Conservation (phyloP, 2,113 vertebrate species). For the Scatophagus argus region DNA sequence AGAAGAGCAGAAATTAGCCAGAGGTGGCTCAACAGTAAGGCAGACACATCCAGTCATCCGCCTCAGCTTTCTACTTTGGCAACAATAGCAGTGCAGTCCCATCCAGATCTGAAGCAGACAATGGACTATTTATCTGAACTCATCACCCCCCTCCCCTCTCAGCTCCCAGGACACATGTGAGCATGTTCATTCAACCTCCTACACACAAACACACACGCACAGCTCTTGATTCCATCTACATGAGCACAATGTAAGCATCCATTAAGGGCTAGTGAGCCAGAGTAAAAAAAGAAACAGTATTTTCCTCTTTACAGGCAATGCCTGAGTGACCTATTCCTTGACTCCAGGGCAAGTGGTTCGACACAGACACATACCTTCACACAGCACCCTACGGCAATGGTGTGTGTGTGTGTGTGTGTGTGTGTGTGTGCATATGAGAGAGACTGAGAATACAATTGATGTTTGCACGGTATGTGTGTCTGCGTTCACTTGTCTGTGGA, state of each 20-base stretch:
- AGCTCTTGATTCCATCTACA: conserved; percentile 36
- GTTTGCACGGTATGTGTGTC: conserved; percentile 28
- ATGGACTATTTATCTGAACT: conserved; percentile 51
- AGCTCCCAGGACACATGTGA: conserved; percentile 46
- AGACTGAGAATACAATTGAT: conserved; percentile 15
- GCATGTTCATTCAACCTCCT: conserved; percentile 55
- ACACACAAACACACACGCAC: conserved; percentile 10
- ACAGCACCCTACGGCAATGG: conserved; percentile 37
- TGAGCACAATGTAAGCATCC: conserved; percentile 38
- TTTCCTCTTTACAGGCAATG: conserved; percentile 52
- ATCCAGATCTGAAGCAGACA: conserved; percentile 46
- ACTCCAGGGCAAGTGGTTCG: conserved; percentile 64
- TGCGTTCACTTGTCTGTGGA: conserved; percentile 28
- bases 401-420: not conserved
- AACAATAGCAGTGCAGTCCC: conserved; percentile 7
- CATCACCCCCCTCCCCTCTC: conserved; percentile 25
- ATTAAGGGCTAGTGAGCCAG: conserved; percentile 43
- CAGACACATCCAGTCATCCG: conserved; percentile 46
- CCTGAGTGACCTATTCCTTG: conserved; percentile 58
- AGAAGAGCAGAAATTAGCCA: conserved; percentile 36
- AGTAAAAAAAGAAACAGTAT: conserved; percentile 32
- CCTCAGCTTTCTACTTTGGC: conserved; percentile 19
- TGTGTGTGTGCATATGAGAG: not conserved
- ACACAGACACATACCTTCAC: conserved; percentile 52
- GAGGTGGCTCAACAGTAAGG: conserved; percentile 51